Evolutionary conservation across 2,888 invertebrate species (phyloP).

Genomic region (Neuroscelio doddi): DNA sequence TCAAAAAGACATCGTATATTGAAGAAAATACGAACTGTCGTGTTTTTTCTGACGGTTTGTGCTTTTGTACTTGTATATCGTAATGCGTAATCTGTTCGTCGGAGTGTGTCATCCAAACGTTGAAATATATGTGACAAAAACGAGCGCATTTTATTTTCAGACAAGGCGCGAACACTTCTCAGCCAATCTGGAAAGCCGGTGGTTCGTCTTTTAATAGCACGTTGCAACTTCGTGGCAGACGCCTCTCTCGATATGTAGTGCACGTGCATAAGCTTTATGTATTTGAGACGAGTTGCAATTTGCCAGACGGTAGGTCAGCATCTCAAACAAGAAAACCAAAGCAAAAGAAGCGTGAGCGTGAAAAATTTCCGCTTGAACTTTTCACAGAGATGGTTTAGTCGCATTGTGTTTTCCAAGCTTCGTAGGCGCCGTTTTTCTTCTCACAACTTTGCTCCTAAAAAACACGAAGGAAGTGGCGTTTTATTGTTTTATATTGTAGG

Average conservation of each 20-base stretch:
- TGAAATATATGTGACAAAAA: constrained; percentile 32
- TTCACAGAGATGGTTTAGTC: background rate
- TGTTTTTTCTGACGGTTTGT: background rate
- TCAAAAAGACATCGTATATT: no score
- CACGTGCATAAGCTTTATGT: constrained; percentile 33
- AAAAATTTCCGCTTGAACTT: constrained; percentile 1
- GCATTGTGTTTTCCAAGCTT: constrained; percentile 2
- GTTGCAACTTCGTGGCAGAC: constrained; percentile 42
- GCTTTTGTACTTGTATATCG: constrained; percentile 15
- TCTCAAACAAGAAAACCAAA: constrained; percentile 8
- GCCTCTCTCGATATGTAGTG: constrained; percentile 29
- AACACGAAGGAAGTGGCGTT: background rate
- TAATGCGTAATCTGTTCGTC: constrained; percentile 14
- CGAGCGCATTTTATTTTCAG: constrained; percentile 45
- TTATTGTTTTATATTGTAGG: background rate
- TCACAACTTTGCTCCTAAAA: background rate
- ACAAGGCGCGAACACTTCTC: constrained; percentile 52
- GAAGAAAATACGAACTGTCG: no score
- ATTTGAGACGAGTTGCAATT: constrained; percentile 23
- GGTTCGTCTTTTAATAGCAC: constrained; percentile 60
- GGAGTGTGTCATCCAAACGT: constrained; percentile 18
- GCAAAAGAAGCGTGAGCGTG: background rate
- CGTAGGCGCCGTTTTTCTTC: background rate
- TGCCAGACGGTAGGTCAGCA: constrained; percentile 36
- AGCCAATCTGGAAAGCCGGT: constrained; percentile 55